Conservation (phyloP, 2,113 vertebrate genomes). For the Pionites leucogaster region DNA sequence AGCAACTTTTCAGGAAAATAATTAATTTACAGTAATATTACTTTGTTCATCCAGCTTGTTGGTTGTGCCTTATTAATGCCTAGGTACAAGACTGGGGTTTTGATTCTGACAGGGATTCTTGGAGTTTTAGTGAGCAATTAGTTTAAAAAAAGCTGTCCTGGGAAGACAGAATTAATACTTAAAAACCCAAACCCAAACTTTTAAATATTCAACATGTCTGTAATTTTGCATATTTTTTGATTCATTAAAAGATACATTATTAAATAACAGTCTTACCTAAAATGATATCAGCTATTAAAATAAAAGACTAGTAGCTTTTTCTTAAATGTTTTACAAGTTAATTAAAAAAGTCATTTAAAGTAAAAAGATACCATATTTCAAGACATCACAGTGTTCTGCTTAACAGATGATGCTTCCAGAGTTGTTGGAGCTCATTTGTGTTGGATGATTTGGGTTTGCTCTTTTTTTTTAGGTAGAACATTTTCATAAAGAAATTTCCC, state of each 20-base stretch:
- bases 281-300: neutral
- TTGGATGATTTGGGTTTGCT: neutral
- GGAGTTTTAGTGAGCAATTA: conserved; percentile 72
- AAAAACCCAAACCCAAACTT: conserved; percentile 49
- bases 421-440: neutral
- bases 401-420: conserved; percentile 42
- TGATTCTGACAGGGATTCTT: conserved; percentile 69
- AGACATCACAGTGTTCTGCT: conserved; percentile 36
- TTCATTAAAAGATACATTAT: conserved; percentile 55
- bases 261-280: conserved; percentile 45
- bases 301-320: neutral
- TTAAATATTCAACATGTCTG: conserved; percentile 66
- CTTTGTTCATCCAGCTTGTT: conserved; percentile 48
- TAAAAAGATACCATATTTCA: neutral
- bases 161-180: conserved; percentile 68
- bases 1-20: conserved; percentile 63
- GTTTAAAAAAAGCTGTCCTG: conserved; percentile 64
- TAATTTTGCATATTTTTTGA: conserved; percentile 33
- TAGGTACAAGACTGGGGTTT: conserved; percentile 59
- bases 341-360: conserved; percentile 50
- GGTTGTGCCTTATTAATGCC: conserved; percentile 74
- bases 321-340: conserved; percentile 24
- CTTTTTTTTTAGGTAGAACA: conserved; percentile 19
- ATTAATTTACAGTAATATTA: conserved; percentile 66
- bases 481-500: conserved; percentile 63